Base-by-base conservation (phyloP, 2,113 vertebrate genomes). In the Neolamprologus fasciatus region DNA sequence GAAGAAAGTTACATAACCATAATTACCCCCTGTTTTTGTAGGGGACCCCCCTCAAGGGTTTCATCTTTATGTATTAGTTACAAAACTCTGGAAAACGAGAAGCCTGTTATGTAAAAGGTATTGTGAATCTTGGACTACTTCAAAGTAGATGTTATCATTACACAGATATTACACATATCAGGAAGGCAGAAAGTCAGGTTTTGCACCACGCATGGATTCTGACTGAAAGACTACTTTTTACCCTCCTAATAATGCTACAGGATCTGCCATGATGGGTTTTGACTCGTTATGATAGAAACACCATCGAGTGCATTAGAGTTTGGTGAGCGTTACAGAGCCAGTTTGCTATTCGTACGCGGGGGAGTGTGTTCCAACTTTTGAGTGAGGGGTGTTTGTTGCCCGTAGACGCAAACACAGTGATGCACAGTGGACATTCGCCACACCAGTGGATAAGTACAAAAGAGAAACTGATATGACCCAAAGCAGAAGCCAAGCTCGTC, bases 401-500 rank as follows among this genome's bases (percentile, higher is more conserved):
- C 16, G 3, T 28, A 86, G 28, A 89, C 17, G 37, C 28, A 37
- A 68, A 13, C 33, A 68, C 33, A 68, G 33, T 76, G 42, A 82
- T 84, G 79, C 28, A 66, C 9, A 57, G 21, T 40, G 57, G 45
- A 88, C 84, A 61, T 57, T 47, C 33, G 10, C 10, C 71, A 4
- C 16, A 50, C 68, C 80, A 37, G 80, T 42, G 55, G 61, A 66
- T 71, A 55, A 50, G 16, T 82, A 71, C 37, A 90, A 26, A 93
- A 89, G 37, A n/a, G 8, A 91, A 94, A 92, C 26, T 82, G 80
- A 83, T 87, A n/a, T 23, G 28, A 83, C 47, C 83, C n/a, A 2
- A 83, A 90, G 76, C 47, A 31, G 54, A 93, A 92, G 86, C 89
- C 71, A 91, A 91, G 91, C 86, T 86, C 9, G 50, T 35, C 57